Conservation (phyloP, 2,888 invertebrate species). For the Drymonia ruficornis region DNA sequence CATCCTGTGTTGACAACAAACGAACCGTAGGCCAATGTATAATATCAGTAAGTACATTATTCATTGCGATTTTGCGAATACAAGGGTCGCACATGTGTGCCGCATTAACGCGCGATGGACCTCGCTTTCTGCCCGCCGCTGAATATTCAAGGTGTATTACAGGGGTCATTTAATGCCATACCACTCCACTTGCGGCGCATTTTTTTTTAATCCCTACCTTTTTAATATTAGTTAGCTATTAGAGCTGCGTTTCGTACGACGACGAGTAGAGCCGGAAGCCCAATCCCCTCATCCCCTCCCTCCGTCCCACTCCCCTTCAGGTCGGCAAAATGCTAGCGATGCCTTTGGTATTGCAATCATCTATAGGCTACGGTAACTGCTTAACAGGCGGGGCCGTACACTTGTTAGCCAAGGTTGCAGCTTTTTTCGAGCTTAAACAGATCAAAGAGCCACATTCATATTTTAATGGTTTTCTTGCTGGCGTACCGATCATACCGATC, state of each 20-base stretch:
- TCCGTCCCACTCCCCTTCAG: too few relatives aligned
- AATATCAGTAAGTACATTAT: conserved; percentile 31
- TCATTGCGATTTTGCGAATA: conserved; percentile 33
- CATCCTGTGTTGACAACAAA: not conserved
- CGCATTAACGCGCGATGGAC: conserved; percentile 39
- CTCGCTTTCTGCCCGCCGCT: conserved; percentile 34
- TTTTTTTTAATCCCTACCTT: conserved; percentile 46
- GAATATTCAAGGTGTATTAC: conserved; percentile 65
- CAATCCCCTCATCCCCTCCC: too few relatives aligned
- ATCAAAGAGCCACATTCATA: too few relatives aligned
- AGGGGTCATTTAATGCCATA: conserved; percentile 52
- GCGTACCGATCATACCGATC: too few relatives aligned
- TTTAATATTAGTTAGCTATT: conserved; percentile 25
- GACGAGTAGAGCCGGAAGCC: too few relatives aligned
- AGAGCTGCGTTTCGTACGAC: too few relatives aligned
- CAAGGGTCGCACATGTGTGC: conserved; percentile 35
- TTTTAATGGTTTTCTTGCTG: too few relatives aligned
- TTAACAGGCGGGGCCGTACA: not conserved
- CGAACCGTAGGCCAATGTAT: conserved; percentile 3
- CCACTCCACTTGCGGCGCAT: conserved; percentile 38
- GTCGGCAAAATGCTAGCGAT: conserved; percentile 6
- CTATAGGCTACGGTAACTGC: not conserved
- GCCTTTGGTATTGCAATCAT: not conserved
- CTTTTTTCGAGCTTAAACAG: too few relatives aligned
- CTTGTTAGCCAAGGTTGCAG: not conserved